Conservation (phyloP, 2,797 vertebrate genomes). For the Pitangus sulphuratus region DNA sequence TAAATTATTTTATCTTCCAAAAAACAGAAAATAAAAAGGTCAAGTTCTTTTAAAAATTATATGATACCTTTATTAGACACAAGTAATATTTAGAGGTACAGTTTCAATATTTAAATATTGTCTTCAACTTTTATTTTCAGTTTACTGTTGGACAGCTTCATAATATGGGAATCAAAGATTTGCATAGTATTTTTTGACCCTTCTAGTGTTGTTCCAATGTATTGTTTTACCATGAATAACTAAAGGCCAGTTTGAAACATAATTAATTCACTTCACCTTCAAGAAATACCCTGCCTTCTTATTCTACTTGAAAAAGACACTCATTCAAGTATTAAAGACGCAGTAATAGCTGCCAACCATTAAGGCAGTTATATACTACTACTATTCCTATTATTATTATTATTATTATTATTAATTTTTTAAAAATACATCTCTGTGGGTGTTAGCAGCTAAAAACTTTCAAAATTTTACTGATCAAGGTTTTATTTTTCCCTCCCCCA, state of each 20-base stretch:
- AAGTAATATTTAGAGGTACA: neutral
- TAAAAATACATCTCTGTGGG: neutral
- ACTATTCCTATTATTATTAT: rapidly evolving
- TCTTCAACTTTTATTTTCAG: neutral
- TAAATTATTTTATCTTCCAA: neutral
- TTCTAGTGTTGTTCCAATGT: neutral
- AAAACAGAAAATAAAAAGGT: neutral
- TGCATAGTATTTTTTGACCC: neutral
- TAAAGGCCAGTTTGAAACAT: neutral
- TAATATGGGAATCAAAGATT: neutral
- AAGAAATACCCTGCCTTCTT: neutral
- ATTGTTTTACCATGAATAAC: neutral
- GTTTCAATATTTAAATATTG: neutral
- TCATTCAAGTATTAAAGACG: neutral
- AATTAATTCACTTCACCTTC: neutral
- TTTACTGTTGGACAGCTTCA: neutral
- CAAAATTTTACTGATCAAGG: neutral
- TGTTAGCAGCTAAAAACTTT: neutral
- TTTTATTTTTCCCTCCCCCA: rapidly evolving
- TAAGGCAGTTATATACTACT: neutral
- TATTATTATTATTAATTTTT: neutral
- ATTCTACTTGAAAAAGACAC: neutral
- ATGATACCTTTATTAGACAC: neutral
- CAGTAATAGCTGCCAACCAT: neutral
- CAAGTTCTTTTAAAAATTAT: neutral